phyloP scores from a whole-genome alignment of 2,888 invertebrate species.

The Scaeva pyrastri region DNA sequence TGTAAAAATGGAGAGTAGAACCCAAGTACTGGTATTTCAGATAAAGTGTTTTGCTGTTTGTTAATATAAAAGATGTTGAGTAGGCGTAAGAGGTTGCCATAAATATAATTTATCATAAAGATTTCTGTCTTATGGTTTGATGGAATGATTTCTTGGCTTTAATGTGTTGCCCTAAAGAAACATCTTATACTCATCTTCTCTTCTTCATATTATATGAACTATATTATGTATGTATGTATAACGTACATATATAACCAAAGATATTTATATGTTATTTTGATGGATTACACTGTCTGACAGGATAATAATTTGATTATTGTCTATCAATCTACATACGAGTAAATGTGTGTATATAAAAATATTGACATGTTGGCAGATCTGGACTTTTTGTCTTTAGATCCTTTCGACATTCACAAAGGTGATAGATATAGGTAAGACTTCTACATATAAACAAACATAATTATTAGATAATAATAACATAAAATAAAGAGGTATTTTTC shows the following conservation, averaged over 20 bases:
- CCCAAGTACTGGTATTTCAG: background rate
- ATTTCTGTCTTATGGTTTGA: slow-evolving; percentile 32
- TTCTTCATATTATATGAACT: too few relatives aligned
- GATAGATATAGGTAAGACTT: too few relatives aligned
- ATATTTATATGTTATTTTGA: slow-evolving; percentile 21
- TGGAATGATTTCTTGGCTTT: slow-evolving; percentile 49
- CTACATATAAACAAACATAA: background rate
- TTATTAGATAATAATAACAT: background rate
- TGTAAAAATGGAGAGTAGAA: too few relatives aligned
- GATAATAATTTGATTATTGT: slow-evolving; percentile 31
- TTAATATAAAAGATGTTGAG: background rate
- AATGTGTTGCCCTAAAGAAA: too few relatives aligned
- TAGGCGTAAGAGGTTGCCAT: background rate
- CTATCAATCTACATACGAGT: background rate
- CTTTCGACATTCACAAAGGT: background rate
- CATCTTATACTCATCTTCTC: too few relatives aligned
- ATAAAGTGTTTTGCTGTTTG: background rate
- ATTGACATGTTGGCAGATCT: background rate
- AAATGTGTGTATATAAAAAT: too few relatives aligned
- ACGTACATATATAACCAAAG: slow-evolving; percentile 13
- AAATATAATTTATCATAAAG: background rate
- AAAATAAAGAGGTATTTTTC: background rate
- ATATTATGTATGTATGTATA: too few relatives aligned
- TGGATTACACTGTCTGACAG: slow-evolving; percentile 14
- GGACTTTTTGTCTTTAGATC: slow-evolving; percentile 7